Evolutionary conservation across 2,888 invertebrate genomes (phyloP).

Genomic region (Steromphala cineraria): DNA sequence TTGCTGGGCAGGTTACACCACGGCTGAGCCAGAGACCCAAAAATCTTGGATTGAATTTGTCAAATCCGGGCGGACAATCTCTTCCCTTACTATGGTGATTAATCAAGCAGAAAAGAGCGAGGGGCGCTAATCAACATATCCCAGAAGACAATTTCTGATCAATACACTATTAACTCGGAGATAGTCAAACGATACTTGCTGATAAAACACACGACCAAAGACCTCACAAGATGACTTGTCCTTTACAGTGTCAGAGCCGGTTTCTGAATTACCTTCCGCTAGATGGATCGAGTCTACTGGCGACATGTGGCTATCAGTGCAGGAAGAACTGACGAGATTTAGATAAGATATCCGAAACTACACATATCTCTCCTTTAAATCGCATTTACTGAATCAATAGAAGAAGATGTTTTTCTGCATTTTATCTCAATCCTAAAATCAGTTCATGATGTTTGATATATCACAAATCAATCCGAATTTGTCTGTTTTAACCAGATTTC

Average conservation of each 20-base stretch:
- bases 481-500: too few species aligned
- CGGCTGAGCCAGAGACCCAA: neutral
- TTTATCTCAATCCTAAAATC: too few species aligned
- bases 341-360: too few species aligned
- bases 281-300: neutral
- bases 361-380: too few species aligned
- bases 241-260: neutral
- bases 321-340: too few species aligned
- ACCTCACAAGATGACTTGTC: neutral
- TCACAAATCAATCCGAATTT: too few species aligned
- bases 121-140: neutral
- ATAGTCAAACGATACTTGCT: neutral
- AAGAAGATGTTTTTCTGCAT: too few species aligned
- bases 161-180: conserved; percentile 5
- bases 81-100: neutral
- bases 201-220: neutral
- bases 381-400: too few species aligned
- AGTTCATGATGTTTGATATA: too few species aligned
- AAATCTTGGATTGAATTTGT: conserved; percentile 17
- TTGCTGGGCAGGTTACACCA: neutral
- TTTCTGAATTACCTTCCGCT: neutral
- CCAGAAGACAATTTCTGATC: neutral
- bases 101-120: conserved; percentile 9
- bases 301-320: neutral
- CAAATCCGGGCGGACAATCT: neutral